Evolutionary conservation across 1,140 invertebrate species (phyloP), one percentile per base, ranked within the genome.

Genomic region (Caerostris extrusa): DNA sequence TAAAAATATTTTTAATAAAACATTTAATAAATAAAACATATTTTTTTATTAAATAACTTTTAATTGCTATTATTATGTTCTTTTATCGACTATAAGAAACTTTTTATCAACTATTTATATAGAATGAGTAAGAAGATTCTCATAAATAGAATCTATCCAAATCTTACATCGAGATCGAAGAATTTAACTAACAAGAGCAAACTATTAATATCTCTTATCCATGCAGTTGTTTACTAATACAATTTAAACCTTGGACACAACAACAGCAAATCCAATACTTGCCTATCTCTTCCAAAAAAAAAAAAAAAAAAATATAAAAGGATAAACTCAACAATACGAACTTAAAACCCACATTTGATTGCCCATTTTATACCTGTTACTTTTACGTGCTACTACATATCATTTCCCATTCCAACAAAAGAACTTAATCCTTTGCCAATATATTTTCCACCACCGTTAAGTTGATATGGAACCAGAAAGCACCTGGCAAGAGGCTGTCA

Each of bases 401-500:
- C 19, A 10, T 7, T 77, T 53, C 19, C 6, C 14, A 5, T 55
- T 4, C 50, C 10, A 10, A 83, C 82, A 83, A 83, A 83, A 14
- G n/a, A n/a, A 58, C 56, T 7, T 83, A 83, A 83, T 83, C 82
- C 82, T 83, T 19, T 58, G 14, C 55, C 10, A 14, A 58, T 83
- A 19, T 6, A 8, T 83, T 83, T n/a, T n/a, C 56, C 14, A 56
- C 82, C 55, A 83, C 82, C 82, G 82, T 83, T 83, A 83, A 17
- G 55, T 10, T 19, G 7, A 8, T 34, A 7, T 3, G 3, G 50
- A 77, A 10, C 17, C 61, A 64, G 3, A 64, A 64, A 83, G 56
- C 82, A 83, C 82, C 82, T 83, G 82, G 82, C 55, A 8, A 14
- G 56, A 56, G 19, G 6, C 82, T 83, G 82, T 83, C 82, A 83